These are phyloP conservation scores for Aphidius colemani DNA, from an alignment of 2,888 invertebrate genomes.

Conservation along the genomic window DNA sequence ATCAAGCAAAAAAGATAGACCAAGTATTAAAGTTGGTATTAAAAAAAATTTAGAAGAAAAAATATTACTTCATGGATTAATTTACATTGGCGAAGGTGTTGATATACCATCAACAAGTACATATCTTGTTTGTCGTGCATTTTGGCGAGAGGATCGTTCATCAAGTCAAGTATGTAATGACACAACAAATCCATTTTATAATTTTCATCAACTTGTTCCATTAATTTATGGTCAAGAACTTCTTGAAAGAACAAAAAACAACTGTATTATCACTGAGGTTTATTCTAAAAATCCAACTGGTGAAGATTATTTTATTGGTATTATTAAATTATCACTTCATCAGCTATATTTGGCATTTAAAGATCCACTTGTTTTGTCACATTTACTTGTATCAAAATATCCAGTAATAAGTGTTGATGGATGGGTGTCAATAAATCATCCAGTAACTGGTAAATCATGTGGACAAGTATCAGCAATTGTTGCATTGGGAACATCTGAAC, in stretches of 20 bases:
- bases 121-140: constrained; percentile 62
- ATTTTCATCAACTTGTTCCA: constrained; percentile 64
- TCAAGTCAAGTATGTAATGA: constrained; percentile 58
- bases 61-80: constrained; percentile 61
- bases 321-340: constrained; percentile 65
- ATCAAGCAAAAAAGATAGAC: constrained; percentile 36
- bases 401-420: constrained; percentile 68
- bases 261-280: constrained; percentile 64
- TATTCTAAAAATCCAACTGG: constrained; percentile 58
- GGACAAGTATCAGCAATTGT: constrained; percentile 66
- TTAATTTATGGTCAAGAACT: constrained; percentile 64
- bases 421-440: constrained; percentile 64
- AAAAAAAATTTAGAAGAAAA: constrained; percentile 30
- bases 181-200: constrained; percentile 60
- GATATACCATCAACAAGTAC: constrained; percentile 57
- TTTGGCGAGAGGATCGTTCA: constrained; percentile 61
- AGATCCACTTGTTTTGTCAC: constrained; percentile 64
- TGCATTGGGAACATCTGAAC: constrained; percentile 67
- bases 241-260: constrained; percentile 64
- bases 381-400: constrained; percentile 64
- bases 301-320: constrained; percentile 60
- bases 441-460: constrained; percentile 57
- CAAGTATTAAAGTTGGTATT: constrained; percentile 35
- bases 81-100: constrained; percentile 62
- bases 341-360: constrained; percentile 67